Percentiles rank a stretch among this genome's conserved stretches.
phyloP scores from a whole-genome alignment of 2,113 vertebrate species.

The Takifugu bimaculatus region DNA sequence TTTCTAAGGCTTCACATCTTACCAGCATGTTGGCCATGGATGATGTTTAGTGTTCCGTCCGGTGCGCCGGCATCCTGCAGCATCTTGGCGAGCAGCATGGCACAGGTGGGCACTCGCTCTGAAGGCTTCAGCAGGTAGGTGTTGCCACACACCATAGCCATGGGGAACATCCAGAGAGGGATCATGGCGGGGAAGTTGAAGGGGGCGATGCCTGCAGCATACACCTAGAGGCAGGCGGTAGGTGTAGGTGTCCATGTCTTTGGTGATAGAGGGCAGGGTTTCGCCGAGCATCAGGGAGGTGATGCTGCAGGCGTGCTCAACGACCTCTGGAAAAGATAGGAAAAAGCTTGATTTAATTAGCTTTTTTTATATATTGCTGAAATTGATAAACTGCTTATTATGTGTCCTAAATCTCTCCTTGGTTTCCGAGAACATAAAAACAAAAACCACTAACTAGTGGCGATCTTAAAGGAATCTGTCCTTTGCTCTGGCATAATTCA shows the following conservation, averaged over 20 bases:
- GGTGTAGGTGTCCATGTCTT: constrained; percentile 96
- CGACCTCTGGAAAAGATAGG: constrained; percentile 83
- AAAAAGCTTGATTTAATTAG: not conserved
- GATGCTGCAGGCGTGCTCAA: constrained; percentile 93
- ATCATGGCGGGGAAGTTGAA: constrained; percentile 99
- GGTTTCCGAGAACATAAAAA: not conserved
- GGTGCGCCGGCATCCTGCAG: constrained; percentile 93
- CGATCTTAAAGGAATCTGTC: not conserved
- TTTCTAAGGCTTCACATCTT: constrained; percentile 14
- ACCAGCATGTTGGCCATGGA: constrained; percentile 93
- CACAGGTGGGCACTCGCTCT: constrained; percentile 88
- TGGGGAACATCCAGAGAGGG: constrained; percentile 97
- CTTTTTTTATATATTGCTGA: not conserved
- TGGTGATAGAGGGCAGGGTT: constrained; percentile 92
- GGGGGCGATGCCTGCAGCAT: constrained; percentile 90
- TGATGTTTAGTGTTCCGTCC: constrained; percentile 89
- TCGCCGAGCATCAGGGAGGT: constrained; percentile 95
- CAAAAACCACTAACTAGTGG: not conserved
- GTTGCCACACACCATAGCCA: constrained; percentile 96
- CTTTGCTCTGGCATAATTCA: constrained; percentile 26
- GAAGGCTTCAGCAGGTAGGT: constrained; percentile 96
- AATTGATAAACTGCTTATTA: too few species aligned
- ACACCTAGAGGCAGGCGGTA: constrained; percentile 91
- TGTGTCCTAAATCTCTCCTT: too few species aligned
- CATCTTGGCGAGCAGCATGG: constrained; percentile 90